Base-by-base conservation (phyloP, 1,140 invertebrate species). In the Leptonema lineaticorne region DNA sequence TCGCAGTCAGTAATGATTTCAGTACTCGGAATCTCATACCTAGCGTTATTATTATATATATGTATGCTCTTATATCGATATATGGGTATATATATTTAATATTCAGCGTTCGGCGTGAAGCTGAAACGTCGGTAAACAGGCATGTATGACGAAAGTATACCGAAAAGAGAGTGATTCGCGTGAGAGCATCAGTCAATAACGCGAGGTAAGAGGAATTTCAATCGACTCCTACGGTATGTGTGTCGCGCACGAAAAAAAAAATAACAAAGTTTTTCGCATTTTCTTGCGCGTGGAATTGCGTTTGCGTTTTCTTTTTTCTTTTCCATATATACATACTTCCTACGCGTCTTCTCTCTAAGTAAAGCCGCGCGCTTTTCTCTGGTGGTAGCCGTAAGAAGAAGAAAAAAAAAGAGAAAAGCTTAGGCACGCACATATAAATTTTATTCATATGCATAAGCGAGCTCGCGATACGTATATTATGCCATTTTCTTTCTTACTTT, bases 161-260 rank as follows among this genome's bases (percentile, higher is more conserved):
- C n/a, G 33, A 59, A 53, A 59, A 29, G 57, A 59, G 16, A 59
- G 28, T 59, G 57, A 33, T 33, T 59, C 30, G 57, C 28, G 57
- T 59, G 57, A n/a, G 57, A 59, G 57, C 57, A 33, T 59, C 57
- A 59, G 57, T 59, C 28, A 59, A 59, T 59, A 59, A 33, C 33
- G 57, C 24, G 50, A n/a, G n/a, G n/a, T n/a, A n/a, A n/a, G 53
- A 26, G 57, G 57, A 59, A 59, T 59, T 53, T 59, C 57, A 59
- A 59, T 59, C 57, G 57, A 59, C 57, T 59, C 33, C 57, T 9
- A 14, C 37, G 6, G 20, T 20, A 48, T 48, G 46, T 48, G 46
- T 48, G 20, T 48, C 37, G 37, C 37, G 37, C 37, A 1, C 37
- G 37, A 16, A 41, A 41, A n/a, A n/a, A n/a, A n/a, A 41, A 41